Evolutionary conservation across 2,888 invertebrate species (phyloP).

Genomic region (Mimachlamys varia): DNA sequence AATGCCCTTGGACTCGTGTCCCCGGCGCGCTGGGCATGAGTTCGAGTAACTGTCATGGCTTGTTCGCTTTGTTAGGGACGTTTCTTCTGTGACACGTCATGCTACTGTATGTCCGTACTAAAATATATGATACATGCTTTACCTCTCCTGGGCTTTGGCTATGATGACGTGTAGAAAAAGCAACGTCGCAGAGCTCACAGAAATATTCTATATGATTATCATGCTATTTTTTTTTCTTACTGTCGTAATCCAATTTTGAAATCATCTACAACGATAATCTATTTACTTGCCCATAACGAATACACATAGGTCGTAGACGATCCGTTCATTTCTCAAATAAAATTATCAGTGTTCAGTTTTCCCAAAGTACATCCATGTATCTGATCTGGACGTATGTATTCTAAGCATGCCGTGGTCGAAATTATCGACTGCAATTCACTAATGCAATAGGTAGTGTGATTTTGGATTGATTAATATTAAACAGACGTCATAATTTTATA

Average conservation of each 20-base stretch:
- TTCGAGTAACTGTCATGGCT: not conserved
- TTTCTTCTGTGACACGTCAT: not conserved
- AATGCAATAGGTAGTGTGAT: too few relatives aligned
- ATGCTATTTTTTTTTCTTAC: not conserved
- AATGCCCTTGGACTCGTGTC: too few relatives aligned
- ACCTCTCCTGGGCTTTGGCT: not conserved
- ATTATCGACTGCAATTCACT: not conserved
- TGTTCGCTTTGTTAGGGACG: not conserved
- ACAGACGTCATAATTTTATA: too few relatives aligned
- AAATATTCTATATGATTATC: constrained; percentile 20
- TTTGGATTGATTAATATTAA: too few relatives aligned
- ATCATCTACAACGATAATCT: not conserved
- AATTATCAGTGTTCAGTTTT: not conserved
- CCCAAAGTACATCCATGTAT: not conserved
- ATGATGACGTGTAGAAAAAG: not conserved
- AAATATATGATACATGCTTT: not conserved
- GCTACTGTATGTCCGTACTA: not conserved
- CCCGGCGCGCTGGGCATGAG: too few relatives aligned
- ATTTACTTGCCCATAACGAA: not conserved
- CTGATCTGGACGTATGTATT: not conserved
- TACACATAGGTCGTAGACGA: constrained; percentile 9
- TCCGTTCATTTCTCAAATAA: constrained; percentile 9
- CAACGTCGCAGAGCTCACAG: not conserved
- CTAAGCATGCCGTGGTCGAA: not conserved
- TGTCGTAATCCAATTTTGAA: not conserved